Evolutionary conservation across 2,797 vertebrate species (phyloP).

Genomic region (Sebastolobus alascanus): DNA sequence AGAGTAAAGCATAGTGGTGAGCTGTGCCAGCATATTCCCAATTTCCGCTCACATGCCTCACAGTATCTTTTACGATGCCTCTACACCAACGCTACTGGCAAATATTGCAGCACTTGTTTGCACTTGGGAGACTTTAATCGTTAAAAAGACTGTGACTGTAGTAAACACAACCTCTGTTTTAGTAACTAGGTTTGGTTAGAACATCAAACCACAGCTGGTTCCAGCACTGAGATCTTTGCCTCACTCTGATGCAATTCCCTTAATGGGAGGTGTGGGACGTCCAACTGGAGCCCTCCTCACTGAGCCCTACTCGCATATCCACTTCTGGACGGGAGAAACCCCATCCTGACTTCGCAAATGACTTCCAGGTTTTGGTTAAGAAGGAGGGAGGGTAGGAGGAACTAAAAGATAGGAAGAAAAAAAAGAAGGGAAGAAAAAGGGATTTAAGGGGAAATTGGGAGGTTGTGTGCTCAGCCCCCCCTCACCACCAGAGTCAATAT

Average conservation of each 20-base stretch:
- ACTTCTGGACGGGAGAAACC: conserved; percentile 47
- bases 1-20: not conserved
- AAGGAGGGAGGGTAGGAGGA: not conserved
- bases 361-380: conserved; percentile 60
- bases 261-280: conserved; percentile 58
- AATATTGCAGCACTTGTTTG: conserved; percentile 8
- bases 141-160: conserved; percentile 14
- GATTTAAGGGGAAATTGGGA: conserved; percentile 40
- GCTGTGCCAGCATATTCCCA: not conserved
- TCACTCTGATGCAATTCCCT: conserved; percentile 70
- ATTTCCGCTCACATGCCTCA: not conserved
- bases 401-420: conserved; percentile 7
- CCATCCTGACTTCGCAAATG: conserved; percentile 62
- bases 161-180: conserved; percentile 38
- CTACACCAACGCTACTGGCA: not conserved
- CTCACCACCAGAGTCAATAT: conserved; percentile 54
- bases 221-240: conserved; percentile 46
- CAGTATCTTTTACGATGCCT: not conserved
- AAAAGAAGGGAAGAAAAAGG: conserved; percentile 17
- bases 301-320: conserved; percentile 50
- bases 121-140: not conserved
- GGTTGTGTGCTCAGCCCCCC: conserved; percentile 40
- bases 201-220: conserved; percentile 51
- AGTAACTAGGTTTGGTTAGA: conserved; percentile 49
- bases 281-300: conserved; percentile 46